Conservation (phyloP, 2,113 vertebrate genomes). For the Vanacampus margaritifer region DNA sequence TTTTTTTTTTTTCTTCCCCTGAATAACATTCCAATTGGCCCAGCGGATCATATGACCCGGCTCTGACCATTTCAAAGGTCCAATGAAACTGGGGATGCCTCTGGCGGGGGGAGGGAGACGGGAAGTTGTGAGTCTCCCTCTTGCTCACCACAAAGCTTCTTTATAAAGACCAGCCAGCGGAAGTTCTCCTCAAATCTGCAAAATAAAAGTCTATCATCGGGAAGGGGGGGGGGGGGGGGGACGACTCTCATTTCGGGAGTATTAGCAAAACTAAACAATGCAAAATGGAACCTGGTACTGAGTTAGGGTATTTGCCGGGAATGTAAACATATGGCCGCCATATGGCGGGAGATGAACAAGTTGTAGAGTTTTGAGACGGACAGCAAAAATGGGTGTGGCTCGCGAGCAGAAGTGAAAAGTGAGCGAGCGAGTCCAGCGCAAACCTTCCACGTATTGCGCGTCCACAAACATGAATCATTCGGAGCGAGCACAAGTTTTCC, state of each 20-base stretch:
- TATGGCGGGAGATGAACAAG: not conserved
- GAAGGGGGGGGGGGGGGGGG: too few species aligned
- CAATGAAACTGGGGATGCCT: slow-evolving; percentile 56
- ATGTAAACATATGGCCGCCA: slow-evolving; percentile 49
- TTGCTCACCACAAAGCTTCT: slow-evolving; percentile 19
- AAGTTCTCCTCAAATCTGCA: slow-evolving; percentile 10
- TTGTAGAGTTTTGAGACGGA: slow-evolving; percentile 24
- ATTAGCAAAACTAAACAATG: slow-evolving; percentile 14
- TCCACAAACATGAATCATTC: slow-evolving; percentile 25
- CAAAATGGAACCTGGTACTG: slow-evolving; percentile 29
- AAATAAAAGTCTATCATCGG: not conserved
- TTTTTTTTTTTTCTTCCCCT: slow-evolving; percentile 15
- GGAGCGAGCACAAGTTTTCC: slow-evolving; percentile 4
- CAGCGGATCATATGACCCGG: slow-evolving; percentile 56
- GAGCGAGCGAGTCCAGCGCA: slow-evolving; percentile 13
- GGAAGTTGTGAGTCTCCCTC: slow-evolving; percentile 33
- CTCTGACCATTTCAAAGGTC: slow-evolving; percentile 67
- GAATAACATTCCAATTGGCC: slow-evolving; percentile 51
- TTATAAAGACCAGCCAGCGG: slow-evolving; percentile 27
- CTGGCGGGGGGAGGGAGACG: slow-evolving; percentile 36
- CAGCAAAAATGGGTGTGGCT: slow-evolving; percentile 25
- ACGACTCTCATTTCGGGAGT: not conserved
- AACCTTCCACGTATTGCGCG: slow-evolving; percentile 15
- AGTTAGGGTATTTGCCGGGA: slow-evolving; percentile 29
- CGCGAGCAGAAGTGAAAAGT: slow-evolving; percentile 21